Evolutionary conservation across 2,888 invertebrate species (phyloP).

Genomic region (Gymnoscelis rufifasciata): DNA sequence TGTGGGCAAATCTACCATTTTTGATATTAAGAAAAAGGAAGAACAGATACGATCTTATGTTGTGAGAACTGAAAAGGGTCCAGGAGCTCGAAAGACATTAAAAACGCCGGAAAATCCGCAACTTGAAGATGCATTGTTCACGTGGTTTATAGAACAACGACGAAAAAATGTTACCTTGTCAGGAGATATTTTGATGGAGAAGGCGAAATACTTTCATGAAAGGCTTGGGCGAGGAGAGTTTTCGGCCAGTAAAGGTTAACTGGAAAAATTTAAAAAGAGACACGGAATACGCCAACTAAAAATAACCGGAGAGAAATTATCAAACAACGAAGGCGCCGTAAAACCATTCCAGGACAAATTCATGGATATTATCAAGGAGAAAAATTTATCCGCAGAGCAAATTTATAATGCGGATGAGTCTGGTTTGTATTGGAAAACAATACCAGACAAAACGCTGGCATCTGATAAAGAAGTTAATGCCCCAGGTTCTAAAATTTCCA

Average conservation of each 20-base stretch:
- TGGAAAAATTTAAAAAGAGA: constrained; percentile 1
- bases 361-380: background rate
- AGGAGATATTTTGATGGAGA: background rate
- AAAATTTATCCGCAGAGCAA: background rate
- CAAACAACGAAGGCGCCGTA: background rate
- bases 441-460: constrained; percentile 1
- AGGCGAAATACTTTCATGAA: background rate
- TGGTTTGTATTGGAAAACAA: background rate
- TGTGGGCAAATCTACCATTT: background rate
- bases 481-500: background rate
- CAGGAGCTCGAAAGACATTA: background rate
- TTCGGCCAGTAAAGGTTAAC: background rate
- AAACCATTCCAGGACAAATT: constrained; percentile 1
- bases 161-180: background rate
- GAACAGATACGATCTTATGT: background rate
- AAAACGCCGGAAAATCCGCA: background rate
- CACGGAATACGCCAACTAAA: background rate
- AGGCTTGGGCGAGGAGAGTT: background rate
- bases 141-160: constrained; percentile 1
- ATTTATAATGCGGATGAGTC: constrained; percentile 5
- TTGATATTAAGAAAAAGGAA: background rate
- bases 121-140: constrained; percentile 2
- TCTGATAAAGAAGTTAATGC: background rate
- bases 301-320: background rate
- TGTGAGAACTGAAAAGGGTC: background rate